These are phyloP conservation scores for Harpagoxenus sublaevis DNA, from an alignment of 2,888 invertebrate species.

Conservation along the genomic window DNA sequence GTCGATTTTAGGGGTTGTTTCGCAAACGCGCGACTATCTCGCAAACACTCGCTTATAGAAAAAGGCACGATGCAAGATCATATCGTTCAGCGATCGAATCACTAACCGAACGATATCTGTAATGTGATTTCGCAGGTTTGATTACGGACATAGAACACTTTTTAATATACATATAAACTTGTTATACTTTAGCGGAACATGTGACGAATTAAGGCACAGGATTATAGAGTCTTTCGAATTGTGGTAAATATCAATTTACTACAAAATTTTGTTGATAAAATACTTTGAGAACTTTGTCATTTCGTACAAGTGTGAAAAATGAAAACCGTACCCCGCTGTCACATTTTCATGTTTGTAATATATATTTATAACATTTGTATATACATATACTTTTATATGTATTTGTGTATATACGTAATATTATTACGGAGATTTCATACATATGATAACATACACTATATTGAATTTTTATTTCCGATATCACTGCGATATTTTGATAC, in stretches of 20 bases:
- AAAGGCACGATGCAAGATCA: background rate
- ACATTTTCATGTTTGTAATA: background rate
- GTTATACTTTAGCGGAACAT: background rate
- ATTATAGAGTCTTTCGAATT: background rate
- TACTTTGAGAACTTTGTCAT: background rate
- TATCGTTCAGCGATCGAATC: background rate
- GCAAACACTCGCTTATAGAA: background rate
- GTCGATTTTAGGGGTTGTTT: background rate
- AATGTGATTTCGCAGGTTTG: background rate
- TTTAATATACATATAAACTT: no score
- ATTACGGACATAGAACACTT: no score
- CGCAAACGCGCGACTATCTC: background rate
- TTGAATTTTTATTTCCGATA: conserved; percentile 4
- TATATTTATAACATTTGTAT: background rate
- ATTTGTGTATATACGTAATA: background rate
- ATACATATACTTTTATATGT: no score
- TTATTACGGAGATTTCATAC: background rate
- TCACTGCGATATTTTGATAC: background rate
- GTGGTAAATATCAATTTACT: background rate
- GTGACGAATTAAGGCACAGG: background rate
- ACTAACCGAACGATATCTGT: background rate
- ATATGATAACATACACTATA: background rate
- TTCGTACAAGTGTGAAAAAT: background rate
- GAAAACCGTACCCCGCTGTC: background rate
- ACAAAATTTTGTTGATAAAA: background rate